Conservation (phyloP, 2,797 vertebrate species). For the Pteropus rufus region DNA sequence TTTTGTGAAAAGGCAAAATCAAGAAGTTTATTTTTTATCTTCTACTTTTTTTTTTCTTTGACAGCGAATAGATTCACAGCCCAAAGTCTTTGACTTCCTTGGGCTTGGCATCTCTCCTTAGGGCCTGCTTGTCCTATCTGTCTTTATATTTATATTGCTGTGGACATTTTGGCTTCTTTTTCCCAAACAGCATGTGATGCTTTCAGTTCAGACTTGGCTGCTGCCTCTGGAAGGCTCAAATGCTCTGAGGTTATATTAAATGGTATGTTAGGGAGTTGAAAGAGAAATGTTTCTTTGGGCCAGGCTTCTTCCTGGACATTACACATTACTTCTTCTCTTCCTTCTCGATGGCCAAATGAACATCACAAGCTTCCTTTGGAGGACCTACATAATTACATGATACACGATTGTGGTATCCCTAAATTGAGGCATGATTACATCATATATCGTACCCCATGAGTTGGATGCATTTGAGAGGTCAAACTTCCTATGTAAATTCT, state of each 20-base stretch:
- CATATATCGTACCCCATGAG: neutral
- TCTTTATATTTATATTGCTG: slow-evolving; percentile 41
- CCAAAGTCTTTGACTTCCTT: slow-evolving; percentile 25
- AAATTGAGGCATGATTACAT: neutral
- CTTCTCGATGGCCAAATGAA: neutral
- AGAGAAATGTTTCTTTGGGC: neutral
- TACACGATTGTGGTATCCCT: neutral
- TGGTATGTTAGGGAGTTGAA: neutral
- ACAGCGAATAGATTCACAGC: slow-evolving; percentile 24
- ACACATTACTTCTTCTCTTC: neutral
- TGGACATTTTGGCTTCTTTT: slow-evolving; percentile 24
- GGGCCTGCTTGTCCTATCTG: neutral
- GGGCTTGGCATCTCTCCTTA: slow-evolving; percentile 21
- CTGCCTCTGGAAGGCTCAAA: neutral
- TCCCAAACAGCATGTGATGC: slow-evolving; percentile 28
- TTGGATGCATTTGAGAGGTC: neutral
- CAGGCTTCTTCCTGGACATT: neutral
- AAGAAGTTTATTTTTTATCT: neutral
- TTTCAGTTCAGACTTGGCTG: slow-evolving; percentile 28
- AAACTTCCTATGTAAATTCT: neutral
- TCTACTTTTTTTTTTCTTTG: neutral
- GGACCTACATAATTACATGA: neutral
- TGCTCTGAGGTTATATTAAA: neutral
- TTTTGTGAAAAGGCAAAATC: slow-evolving; percentile 42
- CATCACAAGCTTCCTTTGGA: neutral